Conservation (phyloP, 2,797 vertebrate genomes). For the Enteromius mattozi region DNA sequence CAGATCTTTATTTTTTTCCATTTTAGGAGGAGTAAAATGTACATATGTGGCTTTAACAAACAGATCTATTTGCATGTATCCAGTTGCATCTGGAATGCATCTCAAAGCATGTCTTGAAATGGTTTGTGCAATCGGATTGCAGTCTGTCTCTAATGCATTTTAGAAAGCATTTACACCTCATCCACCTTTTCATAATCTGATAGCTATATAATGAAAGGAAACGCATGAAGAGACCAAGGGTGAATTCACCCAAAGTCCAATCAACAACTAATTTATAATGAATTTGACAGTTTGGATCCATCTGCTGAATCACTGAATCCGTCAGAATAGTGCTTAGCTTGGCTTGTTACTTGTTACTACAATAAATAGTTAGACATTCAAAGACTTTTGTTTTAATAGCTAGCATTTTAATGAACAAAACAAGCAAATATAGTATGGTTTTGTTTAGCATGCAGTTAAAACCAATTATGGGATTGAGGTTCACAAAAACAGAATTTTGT, state of each 20-base stretch:
- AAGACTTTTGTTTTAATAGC: background rate
- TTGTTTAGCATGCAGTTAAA: constrained; percentile 4
- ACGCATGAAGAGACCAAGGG: background rate
- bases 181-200: background rate
- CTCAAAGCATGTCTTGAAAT: background rate
- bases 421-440: background rate
- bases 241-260: background rate
- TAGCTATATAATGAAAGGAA: background rate
- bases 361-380: background rate
- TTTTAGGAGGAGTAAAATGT: background rate
- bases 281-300: background rate
- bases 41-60: background rate
- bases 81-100: background rate
- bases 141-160: background rate
- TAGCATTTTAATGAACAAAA: background rate
- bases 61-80: background rate
- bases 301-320: background rate
- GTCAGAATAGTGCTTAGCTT: background rate
- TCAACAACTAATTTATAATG: background rate
- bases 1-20: background rate
- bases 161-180: background rate
- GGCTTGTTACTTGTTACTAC: background rate
- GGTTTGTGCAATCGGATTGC: background rate
- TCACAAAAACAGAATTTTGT: constrained; percentile 15
- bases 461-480: background rate